Evolutionary conservation across 2,888 invertebrate species (phyloP), one percentile per base, ranked within the genome.

Genomic region (Margaritifera margaritifera): DNA sequence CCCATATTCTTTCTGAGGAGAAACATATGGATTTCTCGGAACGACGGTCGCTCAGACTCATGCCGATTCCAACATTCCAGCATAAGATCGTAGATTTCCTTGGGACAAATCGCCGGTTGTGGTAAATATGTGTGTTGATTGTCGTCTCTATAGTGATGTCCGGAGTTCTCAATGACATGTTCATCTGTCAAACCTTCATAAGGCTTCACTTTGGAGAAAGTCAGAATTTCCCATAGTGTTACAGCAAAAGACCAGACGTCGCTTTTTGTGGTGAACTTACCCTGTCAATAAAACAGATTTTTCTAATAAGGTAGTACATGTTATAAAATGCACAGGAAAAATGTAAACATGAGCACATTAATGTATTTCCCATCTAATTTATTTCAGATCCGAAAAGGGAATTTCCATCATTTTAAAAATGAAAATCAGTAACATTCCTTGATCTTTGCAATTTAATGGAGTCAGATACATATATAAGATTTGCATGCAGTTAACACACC

Each of bases 161-260:
- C 93, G 66, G 96, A 92, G 90, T 95, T 95, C 83, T 95, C 94
- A 77, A 96, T 92, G 62, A 96, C 94, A 91, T 95, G 93, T 66
- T 93, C 92, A 87, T 96, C 95, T 18, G 92, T 92, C 77, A 95
- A 88, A 69, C 93, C 92, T 68, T 94, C 94, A 89, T 93, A 96
- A 0, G 96, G 96, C 71, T 93, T 92, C 64, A 94, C 93, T 60
- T 94, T 91, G 80, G 95, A 94, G 68, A 94, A 91, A 20, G 94
- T 94, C 84, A 95, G 92, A 70, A 97, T 93, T 90, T 97, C 96
- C 93, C 96, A 95, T 60, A 96, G 91, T 0, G 95, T 95, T 27
- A 96, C 95, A 0, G 94, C 96, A 89, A 95, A 96, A 20, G 96
- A 93, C 96, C 96, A 97, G 1, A 96, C 95, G 89, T 97, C 96